phyloP scores from a whole-genome alignment of 2,113 vertebrate genomes.

The Cyanoramphus novaezelandiae region DNA sequence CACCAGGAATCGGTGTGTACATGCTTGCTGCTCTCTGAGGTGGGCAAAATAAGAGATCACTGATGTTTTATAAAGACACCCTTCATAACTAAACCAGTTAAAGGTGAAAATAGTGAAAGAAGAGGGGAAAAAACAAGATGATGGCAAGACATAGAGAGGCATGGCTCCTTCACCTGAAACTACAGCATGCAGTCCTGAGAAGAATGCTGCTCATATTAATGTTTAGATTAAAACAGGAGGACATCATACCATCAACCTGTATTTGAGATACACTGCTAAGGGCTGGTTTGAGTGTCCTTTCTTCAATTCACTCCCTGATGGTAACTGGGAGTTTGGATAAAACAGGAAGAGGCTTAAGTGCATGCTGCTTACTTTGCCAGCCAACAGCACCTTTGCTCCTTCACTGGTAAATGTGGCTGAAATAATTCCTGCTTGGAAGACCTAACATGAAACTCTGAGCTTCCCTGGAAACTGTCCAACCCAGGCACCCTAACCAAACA shows the following conservation, averaged over 20 bases:
- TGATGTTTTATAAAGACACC: neutral
- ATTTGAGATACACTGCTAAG: neutral
- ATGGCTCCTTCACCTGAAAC: neutral
- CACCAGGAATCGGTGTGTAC: neutral
- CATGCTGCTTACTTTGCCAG: neutral
- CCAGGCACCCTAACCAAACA: neutral
- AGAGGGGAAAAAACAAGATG: neutral
- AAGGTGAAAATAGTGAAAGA: neutral
- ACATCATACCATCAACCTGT: neutral
- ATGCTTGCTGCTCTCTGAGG: neutral
- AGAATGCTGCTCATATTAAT: neutral
- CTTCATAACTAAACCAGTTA: neutral
- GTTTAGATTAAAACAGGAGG: neutral
- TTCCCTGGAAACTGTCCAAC: neutral
- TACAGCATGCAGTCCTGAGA: accelerated
- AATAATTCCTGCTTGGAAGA: neutral
- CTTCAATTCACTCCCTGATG: neutral
- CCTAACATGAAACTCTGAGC: neutral
- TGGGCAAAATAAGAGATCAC: neutral
- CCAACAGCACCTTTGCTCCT: neutral
- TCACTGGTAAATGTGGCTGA: neutral
- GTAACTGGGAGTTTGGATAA: neutral
- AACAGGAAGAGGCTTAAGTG: neutral
- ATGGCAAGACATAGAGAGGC: neutral
- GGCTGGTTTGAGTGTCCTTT: neutral